phyloP scores from a whole-genome alignment of 2,888 invertebrate species.

The Psylliodes chrysocephalus region DNA sequence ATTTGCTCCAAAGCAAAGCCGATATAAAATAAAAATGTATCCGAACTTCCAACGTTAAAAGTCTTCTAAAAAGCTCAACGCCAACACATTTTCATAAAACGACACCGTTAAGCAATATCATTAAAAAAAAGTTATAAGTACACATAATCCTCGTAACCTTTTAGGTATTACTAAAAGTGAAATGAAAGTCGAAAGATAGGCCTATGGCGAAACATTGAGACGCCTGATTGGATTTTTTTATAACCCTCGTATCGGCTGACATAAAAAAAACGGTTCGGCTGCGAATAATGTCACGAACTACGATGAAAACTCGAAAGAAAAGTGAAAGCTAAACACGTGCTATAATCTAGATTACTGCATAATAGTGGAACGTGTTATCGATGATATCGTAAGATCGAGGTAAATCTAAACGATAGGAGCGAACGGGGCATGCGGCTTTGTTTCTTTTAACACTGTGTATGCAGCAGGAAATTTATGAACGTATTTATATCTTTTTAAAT shows the following conservation, averaged over 20 bases:
- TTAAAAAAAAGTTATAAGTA: slow-evolving; percentile 7
- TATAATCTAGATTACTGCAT: slow-evolving; percentile 39
- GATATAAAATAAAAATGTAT: neutral
- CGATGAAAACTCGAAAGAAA: slow-evolving; percentile 27
- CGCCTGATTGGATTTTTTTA: slow-evolving; percentile 28
- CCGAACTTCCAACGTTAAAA: neutral
- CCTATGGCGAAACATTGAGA: slow-evolving; percentile 3
- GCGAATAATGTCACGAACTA: slow-evolving; percentile 24
- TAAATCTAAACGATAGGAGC: neutral
- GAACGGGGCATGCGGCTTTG: neutral
- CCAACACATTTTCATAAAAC: neutral
- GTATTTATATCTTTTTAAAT: too few species aligned
- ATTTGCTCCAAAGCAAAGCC: too few species aligned
- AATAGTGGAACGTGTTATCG: slow-evolving; percentile 32
- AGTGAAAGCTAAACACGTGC: slow-evolving; percentile 42
- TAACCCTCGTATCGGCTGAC: slow-evolving; percentile 16
- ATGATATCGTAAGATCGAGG: slow-evolving; percentile 17
- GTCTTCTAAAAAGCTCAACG: neutral
- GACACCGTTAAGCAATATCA: neutral
- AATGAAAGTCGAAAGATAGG: slow-evolving; percentile 9
- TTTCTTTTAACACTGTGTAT: too few species aligned
- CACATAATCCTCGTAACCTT: slow-evolving; percentile 10
- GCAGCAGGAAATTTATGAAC: too few species aligned
- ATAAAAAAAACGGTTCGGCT: slow-evolving; percentile 17
- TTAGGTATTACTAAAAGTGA: neutral